phyloP scores from a whole-genome alignment of 2,797 vertebrate genomes.

The Gadopsis marmoratus region DNA sequence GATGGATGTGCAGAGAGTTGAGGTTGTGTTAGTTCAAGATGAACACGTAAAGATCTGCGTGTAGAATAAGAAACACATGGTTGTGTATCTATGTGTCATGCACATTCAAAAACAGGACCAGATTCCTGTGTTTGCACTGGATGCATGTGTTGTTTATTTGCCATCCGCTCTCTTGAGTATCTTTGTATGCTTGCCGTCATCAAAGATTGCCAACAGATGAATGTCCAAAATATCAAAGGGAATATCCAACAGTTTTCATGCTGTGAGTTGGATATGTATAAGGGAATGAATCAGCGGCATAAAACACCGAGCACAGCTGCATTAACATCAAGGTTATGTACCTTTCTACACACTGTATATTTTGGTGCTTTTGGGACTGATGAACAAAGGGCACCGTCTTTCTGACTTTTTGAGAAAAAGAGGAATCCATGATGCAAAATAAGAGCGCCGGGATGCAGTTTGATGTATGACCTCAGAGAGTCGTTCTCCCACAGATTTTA shows the following conservation, averaged over 20 bases:
- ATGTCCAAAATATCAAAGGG: conserved; percentile 45
- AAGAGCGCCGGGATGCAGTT: conserved; percentile 39
- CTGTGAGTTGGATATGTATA: conserved; percentile 14
- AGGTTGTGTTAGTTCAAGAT: not conserved
- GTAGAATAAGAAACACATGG: not conserved
- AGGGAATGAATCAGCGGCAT: conserved; percentile 25
- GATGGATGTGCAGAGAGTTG: not conserved
- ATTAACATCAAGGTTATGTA: conserved; percentile 47
- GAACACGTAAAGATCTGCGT: not conserved
- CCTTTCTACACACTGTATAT: conserved; percentile 27
- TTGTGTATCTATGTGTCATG: not conserved
- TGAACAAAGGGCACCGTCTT: conserved; percentile 39
- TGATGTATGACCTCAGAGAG: conserved; percentile 48
- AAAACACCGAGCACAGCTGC: conserved; percentile 13
- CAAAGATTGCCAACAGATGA: conserved; percentile 35
- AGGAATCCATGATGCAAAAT: conserved; percentile 51
- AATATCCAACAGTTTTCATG: conserved; percentile 36
- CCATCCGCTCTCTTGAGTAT: not conserved
- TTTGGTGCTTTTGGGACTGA: conserved; percentile 8
- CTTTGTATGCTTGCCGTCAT: conserved; percentile 17
- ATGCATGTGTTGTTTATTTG: conserved; percentile 16
- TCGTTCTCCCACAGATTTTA: conserved; percentile 25
- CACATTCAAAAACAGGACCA: conserved; percentile 7
- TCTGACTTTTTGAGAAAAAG: conserved; percentile 29
- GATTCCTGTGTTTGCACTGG: not conserved